Conservation (phyloP, 2,888 invertebrate species). For the Eremobia ochroleuca region DNA sequence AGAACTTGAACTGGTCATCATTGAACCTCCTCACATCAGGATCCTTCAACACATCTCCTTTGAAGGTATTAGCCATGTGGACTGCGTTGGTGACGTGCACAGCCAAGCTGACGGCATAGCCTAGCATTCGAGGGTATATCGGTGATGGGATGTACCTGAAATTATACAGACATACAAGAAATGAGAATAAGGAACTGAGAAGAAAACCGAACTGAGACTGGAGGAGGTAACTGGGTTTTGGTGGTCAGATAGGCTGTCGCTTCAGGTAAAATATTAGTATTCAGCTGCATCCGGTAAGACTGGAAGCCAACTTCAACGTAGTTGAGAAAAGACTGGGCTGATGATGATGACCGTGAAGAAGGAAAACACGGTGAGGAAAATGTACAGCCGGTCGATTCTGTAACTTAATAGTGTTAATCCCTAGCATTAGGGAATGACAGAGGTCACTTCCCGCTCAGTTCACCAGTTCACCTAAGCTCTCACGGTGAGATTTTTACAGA, state of each 20-base stretch:
- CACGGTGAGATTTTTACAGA: too few species aligned
- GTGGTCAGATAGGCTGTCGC: not conserved
- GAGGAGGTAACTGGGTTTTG: not conserved
- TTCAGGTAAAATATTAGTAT: not conserved
- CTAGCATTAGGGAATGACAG: too few species aligned
- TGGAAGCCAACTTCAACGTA: too few species aligned
- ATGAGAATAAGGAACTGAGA: not conserved
- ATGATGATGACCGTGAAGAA: too few species aligned
- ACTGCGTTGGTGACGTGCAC: slow-evolving; percentile 26
- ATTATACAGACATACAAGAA: not conserved
- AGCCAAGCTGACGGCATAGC: slow-evolving; percentile 25
- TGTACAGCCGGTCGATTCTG: too few species aligned
- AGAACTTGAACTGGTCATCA: slow-evolving; percentile 29
- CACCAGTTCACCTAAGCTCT: too few species aligned
- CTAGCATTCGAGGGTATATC: slow-evolving; percentile 38
- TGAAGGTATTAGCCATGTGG: slow-evolving; percentile 9
- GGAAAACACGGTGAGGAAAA: too few species aligned
- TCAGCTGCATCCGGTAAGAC: not conserved
- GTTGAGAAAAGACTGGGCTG: too few species aligned
- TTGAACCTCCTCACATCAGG: slow-evolving; percentile 17
- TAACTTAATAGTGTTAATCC: too few species aligned
- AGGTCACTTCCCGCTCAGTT: too few species aligned
- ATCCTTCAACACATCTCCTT: slow-evolving; percentile 30
- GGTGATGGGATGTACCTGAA: slow-evolving; percentile 19
- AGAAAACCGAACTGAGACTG: not conserved